Evolutionary conservation across 2,113 vertebrate species (phyloP).

Genomic region (Ophthalmolycus amberensis): DNA sequence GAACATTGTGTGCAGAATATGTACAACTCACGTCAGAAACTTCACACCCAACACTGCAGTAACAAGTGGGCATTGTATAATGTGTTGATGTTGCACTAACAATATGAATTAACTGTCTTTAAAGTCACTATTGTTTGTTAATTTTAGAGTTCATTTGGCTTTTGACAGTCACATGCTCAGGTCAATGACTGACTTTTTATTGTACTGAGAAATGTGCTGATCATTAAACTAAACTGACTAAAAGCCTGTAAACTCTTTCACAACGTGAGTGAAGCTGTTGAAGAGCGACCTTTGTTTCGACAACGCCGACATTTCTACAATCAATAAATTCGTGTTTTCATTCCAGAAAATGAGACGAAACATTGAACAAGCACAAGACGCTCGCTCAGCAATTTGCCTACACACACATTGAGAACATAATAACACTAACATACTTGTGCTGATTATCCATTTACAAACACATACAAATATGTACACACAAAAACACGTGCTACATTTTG

Average conservation of each 20-base stretch:
- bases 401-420: neutral
- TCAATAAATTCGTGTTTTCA: slow-evolving; percentile 9
- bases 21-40: neutral
- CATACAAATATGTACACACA: neutral
- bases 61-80: neutral
- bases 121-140: neutral
- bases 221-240: slow-evolving; percentile 26
- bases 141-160: neutral
- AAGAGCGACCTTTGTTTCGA: slow-evolving; percentile 58
- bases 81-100: neutral
- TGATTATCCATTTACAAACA: slow-evolving; percentile 18
- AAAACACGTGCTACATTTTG: neutral
- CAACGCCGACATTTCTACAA: slow-evolving; percentile 15
- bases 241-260: slow-evolving; percentile 35
- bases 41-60: neutral
- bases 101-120: neutral
- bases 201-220: slow-evolving; percentile 11
- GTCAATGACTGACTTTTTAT: neutral
- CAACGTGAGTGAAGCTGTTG: slow-evolving; percentile 12
- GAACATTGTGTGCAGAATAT: neutral
- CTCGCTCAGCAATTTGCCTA: slow-evolving; percentile 25
- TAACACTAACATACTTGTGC: slow-evolving; percentile 25
- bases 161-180: neutral
- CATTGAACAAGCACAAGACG: slow-evolving; percentile 44
- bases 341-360: slow-evolving; percentile 53